Evolutionary conservation across 1,140 invertebrate genomes (phyloP), one percentile per base, ranked within the genome.

Genomic region (Cydia strobilella): DNA sequence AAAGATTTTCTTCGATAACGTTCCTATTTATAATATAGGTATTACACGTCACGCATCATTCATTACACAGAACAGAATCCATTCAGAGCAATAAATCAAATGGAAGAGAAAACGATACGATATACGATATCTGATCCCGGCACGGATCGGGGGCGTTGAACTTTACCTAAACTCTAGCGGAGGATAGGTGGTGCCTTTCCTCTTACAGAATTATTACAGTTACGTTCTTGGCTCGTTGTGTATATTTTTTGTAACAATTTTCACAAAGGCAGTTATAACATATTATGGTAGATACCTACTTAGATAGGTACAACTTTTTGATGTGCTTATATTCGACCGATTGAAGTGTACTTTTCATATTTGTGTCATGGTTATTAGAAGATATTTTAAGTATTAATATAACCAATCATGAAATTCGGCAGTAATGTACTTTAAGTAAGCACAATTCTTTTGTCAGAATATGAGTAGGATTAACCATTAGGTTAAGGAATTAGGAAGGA

Each of bases 21-120:
- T 66, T 66, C 25, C 7, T 27, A 15, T 31, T 18, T n/a, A 15
- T 31, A 15, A 31, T 35, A 65, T 39, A 10, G n/a, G n/a, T n/a
- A n/a, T n/a, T 15, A 31, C 27, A 3, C 31, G 18, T 69, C 65
- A 69, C 65, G 65, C 65, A 69, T 69, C 65, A 69, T 69, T 69
- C 31, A 69, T 69, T 69, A 69, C 65, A 66, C 63, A 18, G 27
- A 66, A 66, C 63, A 18, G 27, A 66, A 66, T 66, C 65, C 31
- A 69, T 69, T 69, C 20, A 69, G 65, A 39, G 31, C 31, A 69
- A 69, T 35, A 69, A 69, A 69, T 69, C 65, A 69, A 35, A 69
- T 69, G 65, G 65, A 69, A 69, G 65, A 69, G 31, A 69, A 69
- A 20, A 42, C 65, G 31, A 69, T 69, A 42, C n/a, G 31, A 69